Evolutionary conservation across 2,888 invertebrate genomes (phyloP), one percentile per base, ranked within the genome.

Genomic region (Torymus texanus): DNA sequence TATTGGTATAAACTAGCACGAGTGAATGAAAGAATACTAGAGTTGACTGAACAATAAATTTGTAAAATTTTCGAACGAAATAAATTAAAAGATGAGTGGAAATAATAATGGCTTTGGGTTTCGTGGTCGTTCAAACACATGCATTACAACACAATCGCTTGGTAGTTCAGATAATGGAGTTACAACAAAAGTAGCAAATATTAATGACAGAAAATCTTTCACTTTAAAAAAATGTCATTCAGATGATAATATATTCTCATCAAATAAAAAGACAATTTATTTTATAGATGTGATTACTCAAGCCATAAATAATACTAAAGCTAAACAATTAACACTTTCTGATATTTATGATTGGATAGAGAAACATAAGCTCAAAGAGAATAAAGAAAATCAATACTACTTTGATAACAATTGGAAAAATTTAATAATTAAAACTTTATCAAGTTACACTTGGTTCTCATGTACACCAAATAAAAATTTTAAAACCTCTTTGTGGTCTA

Each of bases 261-360:
- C 41, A 41, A 41, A 41, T 41, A 41, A 41, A 41, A 41, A 41
- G 41, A 8, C 41, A 41, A 41, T 41, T 41, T 41, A 41, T 41
- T 41, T 41, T 91, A 99, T 99, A 86, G 99, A 99, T 93, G 94
- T 99, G 89, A 99, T 99, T 89, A 98, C 99, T 14, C 98, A 98
- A 91, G 99, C 99, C 87, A 99, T 99, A 91, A 96, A 96, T 87
- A 97, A 97, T 81, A 96, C 98, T 70, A 95, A 96, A 68, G 99
- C 99, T 88, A 97, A 97, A 91, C 93, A 99, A 81, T 93, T 99
- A 83, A 99, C 99, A 2, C 92, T 99, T 85, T 97, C 98, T 80
- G 99, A 99, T 92, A 99, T 99, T 88, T 99, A 99, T 93, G 99
- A 99, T 92, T 99, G 99, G 99, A 99, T 99, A 98, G 98, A 99